A percentile compares a stretch with the other conserved stretches of the same genome.
Evolutionary conservation across 2,797 vertebrate genomes (phyloP).

Genomic region (Chelon labrosus): DNA sequence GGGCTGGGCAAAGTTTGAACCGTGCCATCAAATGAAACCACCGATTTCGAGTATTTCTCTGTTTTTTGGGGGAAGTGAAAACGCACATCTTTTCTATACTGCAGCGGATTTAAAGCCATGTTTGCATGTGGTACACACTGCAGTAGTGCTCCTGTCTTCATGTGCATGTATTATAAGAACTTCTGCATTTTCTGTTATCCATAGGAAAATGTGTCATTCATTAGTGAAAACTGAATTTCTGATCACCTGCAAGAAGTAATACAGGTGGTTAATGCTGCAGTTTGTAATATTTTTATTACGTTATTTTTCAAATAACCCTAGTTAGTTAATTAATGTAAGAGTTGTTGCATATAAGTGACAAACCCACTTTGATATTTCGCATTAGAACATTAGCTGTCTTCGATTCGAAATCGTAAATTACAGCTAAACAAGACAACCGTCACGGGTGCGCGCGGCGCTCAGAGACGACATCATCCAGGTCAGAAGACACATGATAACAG

Average conservation of each 20-base stretch:
- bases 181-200: background rate
- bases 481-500: no score
- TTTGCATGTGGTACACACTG: background rate
- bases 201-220: background rate
- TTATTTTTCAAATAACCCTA: no score
- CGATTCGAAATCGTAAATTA: no score
- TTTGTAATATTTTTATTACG: no score
- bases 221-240: background rate
- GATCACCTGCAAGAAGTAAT: background rate
- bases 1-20: conserved; percentile 12
- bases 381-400: no score
- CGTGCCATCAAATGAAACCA: conserved; percentile 31
- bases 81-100: background rate
- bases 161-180: background rate
- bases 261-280: background rate
- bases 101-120: background rate
- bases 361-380: background rate
- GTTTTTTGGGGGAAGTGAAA: conserved; percentile 17
- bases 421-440: no score
- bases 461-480: no score
- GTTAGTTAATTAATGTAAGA: no score
- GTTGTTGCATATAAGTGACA: no score
- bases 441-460: no score
- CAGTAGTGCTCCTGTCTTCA: background rate
- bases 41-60: conserved; percentile 14